phyloP scores from a whole-genome alignment of 2,888 invertebrate genomes.

The Plagodis dolabraria region DNA sequence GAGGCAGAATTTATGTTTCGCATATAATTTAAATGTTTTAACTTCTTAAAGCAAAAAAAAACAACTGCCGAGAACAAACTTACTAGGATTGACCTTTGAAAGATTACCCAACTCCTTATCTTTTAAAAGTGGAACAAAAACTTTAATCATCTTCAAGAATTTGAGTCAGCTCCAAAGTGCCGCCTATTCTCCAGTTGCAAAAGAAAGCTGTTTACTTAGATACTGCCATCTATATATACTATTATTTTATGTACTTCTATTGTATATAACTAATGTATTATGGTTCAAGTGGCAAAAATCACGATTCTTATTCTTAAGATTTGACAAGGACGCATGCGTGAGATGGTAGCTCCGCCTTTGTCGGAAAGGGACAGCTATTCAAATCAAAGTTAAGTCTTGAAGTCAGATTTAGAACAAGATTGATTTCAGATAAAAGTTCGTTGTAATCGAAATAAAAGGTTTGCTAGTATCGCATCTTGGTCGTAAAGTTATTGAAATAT shows the following conservation, averaged over 20 bases:
- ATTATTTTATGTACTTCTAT: conserved; percentile 45
- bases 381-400: conserved; percentile 56
- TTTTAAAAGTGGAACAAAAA: conserved; percentile 21
- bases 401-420: conserved; percentile 63
- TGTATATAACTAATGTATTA: conserved; percentile 64
- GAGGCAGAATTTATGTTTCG: too few relatives aligned
- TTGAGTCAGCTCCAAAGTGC: conserved; percentile 20
- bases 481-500: conserved; percentile 8
- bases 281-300: conserved; percentile 60
- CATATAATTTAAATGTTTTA: too few relatives aligned
- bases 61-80: too few relatives aligned
- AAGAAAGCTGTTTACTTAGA: conserved; percentile 26
- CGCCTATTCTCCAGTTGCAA: conserved; percentile 21
- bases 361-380: conserved; percentile 63
- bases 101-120: not conserved
- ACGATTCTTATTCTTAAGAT: conserved; percentile 79
- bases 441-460: conserved; percentile 62
- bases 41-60: too few relatives aligned
- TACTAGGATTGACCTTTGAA: too few relatives aligned
- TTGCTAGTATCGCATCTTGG: conserved; percentile 25
- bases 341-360: conserved; percentile 65
- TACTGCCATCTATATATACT: conserved; percentile 45
- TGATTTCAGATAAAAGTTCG: conserved; percentile 68
- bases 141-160: conserved; percentile 26
- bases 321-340: conserved; percentile 69